A percentile compares a stretch with the other conserved stretches of the same genome.
Conservation (phyloP, 2,888 invertebrate genomes). For the Corythucha ciliata region DNA sequence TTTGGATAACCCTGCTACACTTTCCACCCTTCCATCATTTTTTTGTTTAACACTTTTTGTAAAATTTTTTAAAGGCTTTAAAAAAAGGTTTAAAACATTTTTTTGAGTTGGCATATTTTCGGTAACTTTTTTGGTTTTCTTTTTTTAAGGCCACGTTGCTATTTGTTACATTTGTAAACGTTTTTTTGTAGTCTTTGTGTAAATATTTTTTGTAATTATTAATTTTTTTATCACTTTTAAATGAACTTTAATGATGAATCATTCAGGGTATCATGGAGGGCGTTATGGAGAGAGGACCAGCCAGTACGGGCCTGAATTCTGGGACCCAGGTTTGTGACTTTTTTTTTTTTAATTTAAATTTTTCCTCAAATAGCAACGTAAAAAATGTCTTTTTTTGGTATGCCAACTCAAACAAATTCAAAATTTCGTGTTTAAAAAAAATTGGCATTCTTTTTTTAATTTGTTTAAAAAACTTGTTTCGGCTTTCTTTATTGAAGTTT, state of each 20-base stretch:
- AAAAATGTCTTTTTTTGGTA: no score
- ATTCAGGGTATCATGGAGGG: slow-evolving; percentile 33
- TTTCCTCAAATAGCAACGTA: slow-evolving; percentile 18
- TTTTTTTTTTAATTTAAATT: slow-evolving; percentile 14
- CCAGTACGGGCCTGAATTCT: slow-evolving; percentile 35
- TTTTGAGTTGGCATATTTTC: slow-evolving; percentile 32
- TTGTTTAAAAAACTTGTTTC: no score
- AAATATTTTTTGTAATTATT: slow-evolving; percentile 8
- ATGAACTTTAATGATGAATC: background rate
- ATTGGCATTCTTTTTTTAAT: no score
- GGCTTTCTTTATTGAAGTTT: no score
- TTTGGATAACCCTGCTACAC: slow-evolving; percentile 40
- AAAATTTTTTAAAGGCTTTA: background rate
- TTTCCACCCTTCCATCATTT: slow-evolving; percentile 20
- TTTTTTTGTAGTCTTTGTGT: slow-evolving; percentile 9
- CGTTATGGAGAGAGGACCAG: slow-evolving; percentile 34
- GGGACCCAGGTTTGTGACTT: slow-evolving; percentile 34
- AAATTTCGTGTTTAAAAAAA: no score
- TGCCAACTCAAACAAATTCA: no score
- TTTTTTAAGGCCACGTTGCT: slow-evolving; percentile 25
- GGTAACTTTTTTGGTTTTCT: slow-evolving; percentile 13
- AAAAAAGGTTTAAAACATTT: slow-evolving; percentile 1
- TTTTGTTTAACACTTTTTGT: slow-evolving; percentile 11
- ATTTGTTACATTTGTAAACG: slow-evolving; percentile 20
- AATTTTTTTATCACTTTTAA: background rate